Evolutionary conservation across 2,888 invertebrate genomes (phyloP).

Genomic region (Lepidonotus clava): DNA sequence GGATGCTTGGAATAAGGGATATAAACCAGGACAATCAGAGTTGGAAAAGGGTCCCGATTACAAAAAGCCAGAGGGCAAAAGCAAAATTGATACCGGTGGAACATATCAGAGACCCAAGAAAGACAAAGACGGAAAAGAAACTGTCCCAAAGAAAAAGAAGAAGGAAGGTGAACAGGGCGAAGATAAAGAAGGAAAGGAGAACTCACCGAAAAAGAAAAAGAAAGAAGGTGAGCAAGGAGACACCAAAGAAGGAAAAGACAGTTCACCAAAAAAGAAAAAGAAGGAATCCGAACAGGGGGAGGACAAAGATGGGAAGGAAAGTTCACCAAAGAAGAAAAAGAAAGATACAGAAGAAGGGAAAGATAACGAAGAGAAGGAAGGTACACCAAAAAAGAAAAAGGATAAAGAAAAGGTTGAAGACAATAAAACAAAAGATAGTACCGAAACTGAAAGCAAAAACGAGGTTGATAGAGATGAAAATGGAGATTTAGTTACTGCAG

Average conservation of each 20-base stretch:
- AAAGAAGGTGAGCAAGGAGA: not conserved
- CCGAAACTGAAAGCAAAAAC: not conserved
- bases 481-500: not conserved
- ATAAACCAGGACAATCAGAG: not conserved
- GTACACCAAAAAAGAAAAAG: not conserved
- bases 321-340: not conserved
- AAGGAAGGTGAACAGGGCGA: not conserved
- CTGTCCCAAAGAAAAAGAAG: not conserved
- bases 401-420: not conserved
- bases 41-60: not conserved
- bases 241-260: not conserved
- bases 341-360: not conserved
- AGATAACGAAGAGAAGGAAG: not conserved
- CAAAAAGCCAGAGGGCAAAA: conserved; percentile 35
- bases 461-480: not conserved
- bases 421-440: not conserved
- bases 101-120: not conserved
- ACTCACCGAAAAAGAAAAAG: not conserved
- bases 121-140: not conserved
- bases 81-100: conserved; percentile 20
- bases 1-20: conserved; percentile 34
- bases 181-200: not conserved
- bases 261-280: not conserved
- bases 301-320: not conserved
- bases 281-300: not conserved